Evolutionary conservation across 1,140 invertebrate genomes (phyloP), one percentile per base, ranked within the genome.

Genomic region (Papilio polyxenes): DNA sequence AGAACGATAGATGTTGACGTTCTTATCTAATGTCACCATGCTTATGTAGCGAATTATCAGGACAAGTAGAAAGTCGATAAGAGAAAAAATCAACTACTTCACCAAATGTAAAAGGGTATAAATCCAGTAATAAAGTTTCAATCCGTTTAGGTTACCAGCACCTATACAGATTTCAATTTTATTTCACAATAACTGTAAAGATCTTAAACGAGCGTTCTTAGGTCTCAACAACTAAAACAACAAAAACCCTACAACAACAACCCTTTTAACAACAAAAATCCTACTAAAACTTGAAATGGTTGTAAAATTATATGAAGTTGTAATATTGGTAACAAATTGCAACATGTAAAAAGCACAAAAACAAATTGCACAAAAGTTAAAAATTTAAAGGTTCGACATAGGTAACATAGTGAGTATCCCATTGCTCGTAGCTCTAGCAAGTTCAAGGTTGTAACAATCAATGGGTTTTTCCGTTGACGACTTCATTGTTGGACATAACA

Each of bases 1-100:
- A 77, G 75, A 77, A 53, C 75, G 75, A 77, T 77, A 77, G 75
- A 77, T 77, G 75, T 53, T 49, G 75, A 77, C 48, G 75, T 77
- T 77, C 75, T 31, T 77, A 77, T 77, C 75, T 77, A 77, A 77
- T 77, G 75, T 77, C 49, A 49, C 75, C 75, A 77, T 1, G 75
- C 23, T 3, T 13, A 0, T 23, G 75, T 13, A 15, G 3, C 5
- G 23, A 23, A 37, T 15, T 77, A 23, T n/a, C 75, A 23, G 75
- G 75, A 77, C 75, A 77, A 10, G 40, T 40, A 48, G 40, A 75
- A 75, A 75, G 74, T 23, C 10, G 20, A 44, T 15, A n/a, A 75
- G 20, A 3, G 17, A 62, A 17, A 15, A 15, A 4, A 31, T 3
- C 1, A 0, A 2, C 7, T 51, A 15, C 11, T 56, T 56, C 7